A percentile compares a stretch with the other conserved stretches of the same genome.
phyloP scores from a whole-genome alignment of 2,888 invertebrate genomes.

The Leucophenga maculata region DNA sequence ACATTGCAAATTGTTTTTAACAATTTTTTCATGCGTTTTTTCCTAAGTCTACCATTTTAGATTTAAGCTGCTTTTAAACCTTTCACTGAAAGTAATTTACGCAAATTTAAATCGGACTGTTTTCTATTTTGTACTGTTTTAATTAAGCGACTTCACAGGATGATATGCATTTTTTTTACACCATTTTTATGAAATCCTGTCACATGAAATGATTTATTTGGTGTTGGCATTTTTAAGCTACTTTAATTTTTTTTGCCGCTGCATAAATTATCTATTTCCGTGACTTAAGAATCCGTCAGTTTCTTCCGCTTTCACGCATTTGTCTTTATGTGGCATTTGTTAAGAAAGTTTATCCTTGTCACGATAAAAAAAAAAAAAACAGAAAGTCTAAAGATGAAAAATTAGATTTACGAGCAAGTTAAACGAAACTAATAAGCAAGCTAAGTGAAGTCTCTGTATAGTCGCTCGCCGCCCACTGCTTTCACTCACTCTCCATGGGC shows the following conservation, averaged over 20 bases:
- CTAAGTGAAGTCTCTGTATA: neutral
- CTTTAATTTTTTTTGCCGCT: neutral
- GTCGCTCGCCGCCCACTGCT: neutral
- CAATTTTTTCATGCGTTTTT: too few relatives aligned
- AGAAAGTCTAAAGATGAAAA: neutral
- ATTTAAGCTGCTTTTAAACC: neutral
- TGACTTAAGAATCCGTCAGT: too few relatives aligned
- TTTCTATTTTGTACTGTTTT: neutral
- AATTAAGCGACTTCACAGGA: neutral
- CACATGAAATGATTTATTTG: neutral
- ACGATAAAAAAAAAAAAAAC: neutral
- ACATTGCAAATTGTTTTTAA: too few relatives aligned
- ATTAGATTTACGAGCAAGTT: conserved; percentile 12
- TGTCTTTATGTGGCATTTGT: neutral
- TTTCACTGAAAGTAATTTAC: neutral
- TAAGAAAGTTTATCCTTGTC: conserved; percentile 1
- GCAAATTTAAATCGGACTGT: neutral
- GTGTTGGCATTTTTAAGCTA: too few relatives aligned
- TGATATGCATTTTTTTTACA: neutral
- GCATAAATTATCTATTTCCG: conserved; percentile 8
- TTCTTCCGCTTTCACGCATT: too few relatives aligned
- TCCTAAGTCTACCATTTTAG: too few relatives aligned
- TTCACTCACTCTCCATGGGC: neutral
- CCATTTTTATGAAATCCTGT: neutral
- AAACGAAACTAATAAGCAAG: conserved; percentile 11